A percentile compares a stretch with the other conserved stretches of the same genome.
phyloP scores from a whole-genome alignment of 2,888 invertebrate genomes.

The Cantharis rufa region DNA sequence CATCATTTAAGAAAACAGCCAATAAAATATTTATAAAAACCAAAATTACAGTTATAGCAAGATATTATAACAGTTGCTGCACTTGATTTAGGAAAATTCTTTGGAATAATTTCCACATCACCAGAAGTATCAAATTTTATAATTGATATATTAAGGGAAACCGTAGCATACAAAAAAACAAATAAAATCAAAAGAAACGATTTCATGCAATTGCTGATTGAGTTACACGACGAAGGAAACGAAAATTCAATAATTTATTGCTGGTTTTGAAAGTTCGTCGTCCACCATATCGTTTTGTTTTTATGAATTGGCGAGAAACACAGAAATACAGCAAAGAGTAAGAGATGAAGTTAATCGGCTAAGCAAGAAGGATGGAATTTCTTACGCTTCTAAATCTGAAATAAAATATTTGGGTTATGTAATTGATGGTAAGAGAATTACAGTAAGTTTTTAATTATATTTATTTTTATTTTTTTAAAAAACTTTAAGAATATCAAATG shows the following conservation, averaged over 20 bases:
- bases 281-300: constrained; percentile 55
- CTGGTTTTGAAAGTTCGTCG: constrained; percentile 52
- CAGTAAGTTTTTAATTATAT: not conserved
- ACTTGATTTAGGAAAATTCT: constrained; percentile 9
- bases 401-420: constrained; percentile 58
- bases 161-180: not conserved
- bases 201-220: constrained; percentile 11
- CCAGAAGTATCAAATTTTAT: not conserved
- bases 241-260: constrained; percentile 34
- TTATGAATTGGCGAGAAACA: constrained; percentile 58
- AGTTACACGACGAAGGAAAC: not conserved
- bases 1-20: constrained; percentile 45
- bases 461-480: constrained; percentile 33
- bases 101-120: not conserved
- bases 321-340: constrained; percentile 53
- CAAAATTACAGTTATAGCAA: too few species aligned
- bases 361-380: constrained; percentile 47
- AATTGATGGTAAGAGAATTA: constrained; percentile 42
- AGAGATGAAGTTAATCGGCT: constrained; percentile 50
- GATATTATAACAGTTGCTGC: constrained; percentile 30
- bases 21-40: not conserved
- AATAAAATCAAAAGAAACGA: constrained; percentile 1
- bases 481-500: constrained; percentile 41
- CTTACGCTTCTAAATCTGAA: constrained; percentile 56
- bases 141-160: not conserved